phyloP scores from a whole-genome alignment of 2,888 invertebrate genomes.

The Azorinus chamasolen region DNA sequence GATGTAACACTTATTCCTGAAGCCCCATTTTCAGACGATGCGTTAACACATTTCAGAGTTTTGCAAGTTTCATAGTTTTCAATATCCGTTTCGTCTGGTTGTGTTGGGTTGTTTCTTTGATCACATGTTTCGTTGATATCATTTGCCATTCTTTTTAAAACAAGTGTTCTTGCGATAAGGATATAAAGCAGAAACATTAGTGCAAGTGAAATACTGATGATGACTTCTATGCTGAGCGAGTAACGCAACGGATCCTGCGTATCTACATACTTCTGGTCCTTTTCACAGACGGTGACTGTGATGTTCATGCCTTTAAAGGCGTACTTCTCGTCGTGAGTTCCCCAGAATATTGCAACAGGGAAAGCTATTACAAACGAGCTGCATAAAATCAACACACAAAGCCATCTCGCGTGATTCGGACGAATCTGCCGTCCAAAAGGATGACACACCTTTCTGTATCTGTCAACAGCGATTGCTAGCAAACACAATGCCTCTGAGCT shows the following conservation, averaged over 20 bases:
- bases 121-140: too few relatives aligned
- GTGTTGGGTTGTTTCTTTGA: too few relatives aligned
- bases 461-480: conserved; percentile 71
- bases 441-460: conserved; percentile 74
- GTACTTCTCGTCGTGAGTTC: neutral
- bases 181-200: conserved; percentile 20
- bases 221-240: neutral
- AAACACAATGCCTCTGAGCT: conserved; percentile 67
- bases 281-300: conserved; percentile 33
- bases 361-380: conserved; percentile 17
- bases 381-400: too few relatives aligned
- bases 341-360: conserved; percentile 20
- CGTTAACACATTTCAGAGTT: too few relatives aligned
- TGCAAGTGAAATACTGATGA: conserved; percentile 5
- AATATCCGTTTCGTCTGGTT: too few relatives aligned
- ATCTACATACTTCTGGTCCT: conserved; percentile 17
- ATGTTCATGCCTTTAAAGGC: neutral
- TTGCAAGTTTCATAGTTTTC: conserved; percentile 17
- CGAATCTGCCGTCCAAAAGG: conserved; percentile 61
- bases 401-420: conserved; percentile 10
- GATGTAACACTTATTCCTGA: too few relatives aligned
- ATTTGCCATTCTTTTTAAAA: too few relatives aligned
- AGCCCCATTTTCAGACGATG: too few relatives aligned
- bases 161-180: conserved; percentile 8
- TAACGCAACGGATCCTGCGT: conserved; percentile 2